Conservation (phyloP, 2,113 vertebrate genomes). For the Laterallus jamaicensis region DNA sequence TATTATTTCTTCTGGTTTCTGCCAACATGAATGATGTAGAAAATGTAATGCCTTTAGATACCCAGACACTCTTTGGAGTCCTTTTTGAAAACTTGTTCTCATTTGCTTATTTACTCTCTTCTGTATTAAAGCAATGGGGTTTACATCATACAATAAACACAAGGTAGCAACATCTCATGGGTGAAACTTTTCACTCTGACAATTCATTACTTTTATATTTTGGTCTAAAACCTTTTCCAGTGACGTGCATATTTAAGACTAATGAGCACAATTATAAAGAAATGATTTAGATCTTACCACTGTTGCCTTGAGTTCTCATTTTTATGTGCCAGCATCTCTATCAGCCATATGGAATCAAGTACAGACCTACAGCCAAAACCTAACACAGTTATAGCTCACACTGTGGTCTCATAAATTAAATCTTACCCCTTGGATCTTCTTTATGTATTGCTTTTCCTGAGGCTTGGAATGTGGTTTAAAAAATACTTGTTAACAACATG, state of each 20-base stretch:
- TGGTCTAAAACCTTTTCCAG: not conserved
- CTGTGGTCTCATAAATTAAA: not conserved
- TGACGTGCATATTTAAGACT: not conserved
- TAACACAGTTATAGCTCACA: not conserved
- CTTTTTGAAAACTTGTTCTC: not conserved
- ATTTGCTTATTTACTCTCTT: not conserved
- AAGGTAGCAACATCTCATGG: not conserved
- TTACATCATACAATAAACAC: not conserved
- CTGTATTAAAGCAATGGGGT: not conserved
- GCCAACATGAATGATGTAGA: not conserved
- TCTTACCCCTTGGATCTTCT: not conserved
- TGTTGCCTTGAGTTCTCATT: not conserved
- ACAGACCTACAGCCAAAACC: not conserved
- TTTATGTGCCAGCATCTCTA: not conserved
- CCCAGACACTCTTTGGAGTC: not conserved
- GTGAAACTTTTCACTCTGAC: not conserved
- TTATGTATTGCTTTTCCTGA: not conserved
- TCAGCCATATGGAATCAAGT: not conserved
- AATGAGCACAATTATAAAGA: not conserved
- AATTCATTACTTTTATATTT: not conserved
- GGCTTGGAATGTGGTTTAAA: not conserved
- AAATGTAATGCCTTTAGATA: not conserved
- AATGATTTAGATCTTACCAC: not conserved
- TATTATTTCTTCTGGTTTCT: not conserved
- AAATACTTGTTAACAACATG: not conserved